Evolutionary conservation across 2,888 invertebrate genomes (phyloP), one percentile per base, ranked within the genome.

Genomic region (Cheilosia vulpina): DNA sequence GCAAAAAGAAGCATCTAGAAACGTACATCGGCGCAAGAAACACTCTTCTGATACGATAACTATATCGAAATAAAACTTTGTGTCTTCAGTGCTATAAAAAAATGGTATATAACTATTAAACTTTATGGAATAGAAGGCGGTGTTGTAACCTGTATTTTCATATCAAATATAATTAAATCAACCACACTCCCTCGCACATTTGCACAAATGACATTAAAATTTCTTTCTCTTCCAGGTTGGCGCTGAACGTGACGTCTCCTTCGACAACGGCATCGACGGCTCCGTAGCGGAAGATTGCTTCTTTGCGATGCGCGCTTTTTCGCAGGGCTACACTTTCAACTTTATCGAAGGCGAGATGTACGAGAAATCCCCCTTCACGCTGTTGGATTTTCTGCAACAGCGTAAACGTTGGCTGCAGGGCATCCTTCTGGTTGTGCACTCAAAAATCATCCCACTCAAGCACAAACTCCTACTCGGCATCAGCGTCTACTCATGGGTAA

Each of bases 291-390:
- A 99, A 92, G 99, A 99, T 92, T 98, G 98, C 90, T 99, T 95
- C 92, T 99, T 99, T 93, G 98, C 98, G 21, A 98, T 99, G 98
- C 96, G 97, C 87, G 98, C 98, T 3, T 97, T 96, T 92, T 94
- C 95, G 87, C 95, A 97, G 91, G 98, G 98, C 31, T 98, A 96
- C 91, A 94, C 96, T 21, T 99, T 99, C 92, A 97, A 98, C 91
- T 99, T 98, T 93, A 95, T 99, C 87, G 98, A 99, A 92, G 98
- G 99, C 62, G 99, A 99, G 93, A 98, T 99, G 98, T 98, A 98
- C 96, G 99, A 99, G 91, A 98, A 99, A 91, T 98, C 98, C 6
- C 98, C 99, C 3, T 99, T 99, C 92, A 97, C 97, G 2, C 93
- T 99, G 41, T 96, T 96, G 95, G 99, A 99, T 92, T 98, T 99